Evolutionary conservation across 2,113 vertebrate genomes (phyloP).

Genomic region (Seriola quinqueradiata): DNA sequence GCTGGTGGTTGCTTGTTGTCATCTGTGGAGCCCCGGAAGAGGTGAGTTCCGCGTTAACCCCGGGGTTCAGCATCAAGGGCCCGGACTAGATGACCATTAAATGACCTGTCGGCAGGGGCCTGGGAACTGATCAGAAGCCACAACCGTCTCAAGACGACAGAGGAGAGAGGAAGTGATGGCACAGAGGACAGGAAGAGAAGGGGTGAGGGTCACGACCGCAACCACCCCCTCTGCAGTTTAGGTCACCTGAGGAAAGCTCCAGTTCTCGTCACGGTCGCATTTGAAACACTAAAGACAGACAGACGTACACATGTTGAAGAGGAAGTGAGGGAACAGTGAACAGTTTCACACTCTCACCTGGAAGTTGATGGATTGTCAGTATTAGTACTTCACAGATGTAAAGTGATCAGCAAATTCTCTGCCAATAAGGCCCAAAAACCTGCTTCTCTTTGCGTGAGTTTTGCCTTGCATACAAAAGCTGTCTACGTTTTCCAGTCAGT

Average conservation of each 20-base stretch:
- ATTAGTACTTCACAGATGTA: not conserved
- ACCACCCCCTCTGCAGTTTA: constrained; percentile 26
- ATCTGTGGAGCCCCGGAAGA: constrained; percentile 43
- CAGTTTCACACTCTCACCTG: constrained; percentile 20
- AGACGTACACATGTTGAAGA: constrained; percentile 35
- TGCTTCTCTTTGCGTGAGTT: not conserved
- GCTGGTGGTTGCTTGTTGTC: constrained; percentile 22
- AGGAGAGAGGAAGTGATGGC: constrained; percentile 35
- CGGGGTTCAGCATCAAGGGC: constrained; percentile 65
- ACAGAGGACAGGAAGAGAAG: constrained; percentile 8
- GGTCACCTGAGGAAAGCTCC: constrained; percentile 31
- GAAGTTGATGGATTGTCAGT: constrained; percentile 25
- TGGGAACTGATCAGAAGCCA: constrained; percentile 66
- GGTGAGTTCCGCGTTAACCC: constrained; percentile 76
- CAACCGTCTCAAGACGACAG: constrained; percentile 14
- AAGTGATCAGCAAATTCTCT: constrained; percentile 5
- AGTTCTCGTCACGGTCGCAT: constrained; percentile 39
- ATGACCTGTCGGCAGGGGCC: constrained; percentile 69
- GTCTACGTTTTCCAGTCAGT: not conserved
- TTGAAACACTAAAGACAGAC: constrained; percentile 35
- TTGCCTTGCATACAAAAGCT: not conserved
- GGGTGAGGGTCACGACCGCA: constrained; percentile 31
- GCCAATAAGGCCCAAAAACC: not conserved
- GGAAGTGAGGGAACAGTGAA: constrained; percentile 26
- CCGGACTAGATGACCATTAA: constrained; percentile 62